Conservation (phyloP, 2,888 invertebrate species). For the Ecliptopera silaceata region DNA sequence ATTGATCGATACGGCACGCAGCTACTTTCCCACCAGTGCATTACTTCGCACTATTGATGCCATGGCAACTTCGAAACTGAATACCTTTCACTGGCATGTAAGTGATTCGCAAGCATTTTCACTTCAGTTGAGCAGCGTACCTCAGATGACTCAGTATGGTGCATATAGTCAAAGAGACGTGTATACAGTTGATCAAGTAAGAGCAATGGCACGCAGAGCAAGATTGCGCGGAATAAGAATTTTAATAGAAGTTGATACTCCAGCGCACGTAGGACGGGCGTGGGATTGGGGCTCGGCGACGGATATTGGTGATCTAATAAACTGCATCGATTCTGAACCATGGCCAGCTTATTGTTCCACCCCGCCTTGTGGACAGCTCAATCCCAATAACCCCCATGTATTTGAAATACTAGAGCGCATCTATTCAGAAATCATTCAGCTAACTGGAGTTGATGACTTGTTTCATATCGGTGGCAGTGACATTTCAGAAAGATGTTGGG, state of each 20-base stretch:
- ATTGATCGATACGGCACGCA: slow-evolving; percentile 94
- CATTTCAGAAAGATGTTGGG: slow-evolving; percentile 89
- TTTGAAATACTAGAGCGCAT: slow-evolving; percentile 87
- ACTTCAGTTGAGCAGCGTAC: slow-evolving; percentile 87
- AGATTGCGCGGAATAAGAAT: slow-evolving; percentile 91
- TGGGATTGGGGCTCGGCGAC: slow-evolving; percentile 89
- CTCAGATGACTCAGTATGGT: slow-evolving; percentile 89
- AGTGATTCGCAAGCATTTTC: slow-evolving; percentile 96
- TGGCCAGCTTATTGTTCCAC: slow-evolving; percentile 89
- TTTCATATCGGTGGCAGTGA: slow-evolving; percentile 91
- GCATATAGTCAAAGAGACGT: slow-evolving; percentile 90
- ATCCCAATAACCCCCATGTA: slow-evolving; percentile 88
- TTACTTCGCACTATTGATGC: slow-evolving; percentile 89
- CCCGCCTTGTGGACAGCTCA: slow-evolving; percentile 92
- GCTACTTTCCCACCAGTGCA: slow-evolving; percentile 89
- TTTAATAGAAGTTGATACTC: slow-evolving; percentile 93
- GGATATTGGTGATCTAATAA: slow-evolving; percentile 86
- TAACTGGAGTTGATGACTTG: slow-evolving; percentile 89
- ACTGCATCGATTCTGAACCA: slow-evolving; percentile 88
- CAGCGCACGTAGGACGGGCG: slow-evolving; percentile 91
- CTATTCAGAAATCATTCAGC: slow-evolving; percentile 87
- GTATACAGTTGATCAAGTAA: slow-evolving; percentile 86
- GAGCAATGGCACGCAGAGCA: slow-evolving; percentile 89
- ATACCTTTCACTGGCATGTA: slow-evolving; percentile 96
- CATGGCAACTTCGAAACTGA: slow-evolving; percentile 94